Evolutionary conservation across 2,888 invertebrate species (phyloP).

Genomic region (Branchipolynoe longqiensis): DNA sequence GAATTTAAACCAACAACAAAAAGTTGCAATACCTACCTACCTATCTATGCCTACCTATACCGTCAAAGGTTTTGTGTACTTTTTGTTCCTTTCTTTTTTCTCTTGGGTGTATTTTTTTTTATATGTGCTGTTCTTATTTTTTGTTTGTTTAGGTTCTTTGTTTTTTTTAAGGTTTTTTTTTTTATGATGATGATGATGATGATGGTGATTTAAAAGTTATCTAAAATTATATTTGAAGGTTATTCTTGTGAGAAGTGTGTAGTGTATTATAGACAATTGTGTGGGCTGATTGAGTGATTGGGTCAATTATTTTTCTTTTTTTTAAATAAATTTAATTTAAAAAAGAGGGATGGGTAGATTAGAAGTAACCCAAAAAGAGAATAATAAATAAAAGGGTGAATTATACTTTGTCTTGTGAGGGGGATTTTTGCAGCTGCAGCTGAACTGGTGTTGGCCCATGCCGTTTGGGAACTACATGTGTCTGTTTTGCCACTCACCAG

Average conservation of each 20-base stretch:
- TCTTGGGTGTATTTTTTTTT: background rate
- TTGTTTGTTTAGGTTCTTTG: too few relatives aligned
- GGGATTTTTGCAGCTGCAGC: conserved; percentile 39
- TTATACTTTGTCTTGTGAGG: conserved; percentile 46
- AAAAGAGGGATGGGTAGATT: too few relatives aligned
- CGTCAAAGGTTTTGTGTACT: conserved; percentile 58
- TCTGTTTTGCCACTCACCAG: conserved; percentile 53
- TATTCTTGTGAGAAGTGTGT: conserved; percentile 57
- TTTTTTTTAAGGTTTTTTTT: too few relatives aligned
- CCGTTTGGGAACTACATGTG: conserved; percentile 55
- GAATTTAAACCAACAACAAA: too few relatives aligned
- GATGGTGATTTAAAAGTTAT: background rate
- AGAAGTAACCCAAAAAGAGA: too few relatives aligned
- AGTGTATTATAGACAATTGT: conserved; percentile 40
- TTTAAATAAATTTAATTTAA: too few relatives aligned
- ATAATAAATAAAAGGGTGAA: conserved; percentile 27
- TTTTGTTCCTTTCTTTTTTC: conserved; percentile 57
- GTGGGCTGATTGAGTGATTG: too few relatives aligned
- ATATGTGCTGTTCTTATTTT: background rate
- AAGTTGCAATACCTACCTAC: conserved; percentile 48
- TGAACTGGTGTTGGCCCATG: background rate
- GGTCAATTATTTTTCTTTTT: too few relatives aligned
- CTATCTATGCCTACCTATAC: too few relatives aligned
- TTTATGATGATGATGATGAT: background rate
- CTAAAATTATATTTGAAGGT: too few relatives aligned